Evolutionary conservation across 2,113 vertebrate genomes (phyloP).

Genomic region (Pyxicephalus adspersus): DNA sequence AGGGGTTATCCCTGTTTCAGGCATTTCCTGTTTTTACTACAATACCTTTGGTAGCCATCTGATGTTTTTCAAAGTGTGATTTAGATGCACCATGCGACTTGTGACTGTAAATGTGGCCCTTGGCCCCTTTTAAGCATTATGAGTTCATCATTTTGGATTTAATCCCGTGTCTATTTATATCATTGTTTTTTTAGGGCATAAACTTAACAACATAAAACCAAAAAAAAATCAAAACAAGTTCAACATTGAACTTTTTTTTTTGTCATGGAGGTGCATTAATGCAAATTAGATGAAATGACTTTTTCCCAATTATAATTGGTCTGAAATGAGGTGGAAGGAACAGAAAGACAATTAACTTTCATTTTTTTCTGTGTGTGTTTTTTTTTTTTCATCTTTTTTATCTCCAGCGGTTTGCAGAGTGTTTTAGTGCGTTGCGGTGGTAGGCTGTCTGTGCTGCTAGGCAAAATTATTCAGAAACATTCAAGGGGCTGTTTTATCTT

Average conservation of each 20-base stretch:
- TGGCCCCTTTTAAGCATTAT: too few relatives aligned
- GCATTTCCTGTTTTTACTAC: too few relatives aligned
- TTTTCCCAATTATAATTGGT: constrained; percentile 79
- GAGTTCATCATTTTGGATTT: too few relatives aligned
- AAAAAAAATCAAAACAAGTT: neutral
- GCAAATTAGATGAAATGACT: constrained; percentile 77
- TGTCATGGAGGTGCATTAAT: constrained; percentile 71
- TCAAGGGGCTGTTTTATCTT: constrained; percentile 86
- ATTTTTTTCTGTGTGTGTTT: constrained; percentile 59
- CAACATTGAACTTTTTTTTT: constrained; percentile 57
- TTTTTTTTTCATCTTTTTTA: constrained; percentile 61
- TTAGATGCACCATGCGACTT: too few relatives aligned
- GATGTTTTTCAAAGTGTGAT: too few relatives aligned
- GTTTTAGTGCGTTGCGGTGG: constrained; percentile 70
- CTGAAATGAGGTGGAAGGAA: constrained; percentile 91
- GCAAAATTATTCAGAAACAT: constrained; percentile 81
- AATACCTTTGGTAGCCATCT: too few relatives aligned
- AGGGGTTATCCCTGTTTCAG: too few relatives aligned
- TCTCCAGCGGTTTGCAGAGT: constrained; percentile 77
- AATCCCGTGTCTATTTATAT: too few relatives aligned
- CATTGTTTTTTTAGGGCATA: too few relatives aligned
- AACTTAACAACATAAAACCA: neutral
- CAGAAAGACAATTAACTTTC: constrained; percentile 87
- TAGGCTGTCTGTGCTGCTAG: constrained; percentile 73
- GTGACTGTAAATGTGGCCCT: too few relatives aligned